Base-by-base conservation (phyloP, 2,888 invertebrate genomes). In the Falcaria lacertinaria region DNA sequence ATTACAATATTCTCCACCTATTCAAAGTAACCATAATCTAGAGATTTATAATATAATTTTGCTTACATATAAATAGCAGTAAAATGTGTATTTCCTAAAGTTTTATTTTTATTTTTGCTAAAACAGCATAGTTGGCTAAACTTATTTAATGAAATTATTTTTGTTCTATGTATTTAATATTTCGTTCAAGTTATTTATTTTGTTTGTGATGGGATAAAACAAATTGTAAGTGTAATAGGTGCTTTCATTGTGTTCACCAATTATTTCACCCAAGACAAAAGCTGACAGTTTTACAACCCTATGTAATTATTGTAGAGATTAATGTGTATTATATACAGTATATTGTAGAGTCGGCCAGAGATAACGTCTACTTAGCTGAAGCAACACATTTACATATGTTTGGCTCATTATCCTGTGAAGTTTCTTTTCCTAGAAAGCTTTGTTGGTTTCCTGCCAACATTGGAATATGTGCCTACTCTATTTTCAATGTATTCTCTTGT, bases 381-480 rank as follows among this genome's bases (percentile, higher is more conserved):
- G 35, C 45, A 44, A 47, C 47, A 57, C 49, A 69, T 74, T 74
- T 66, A 64, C 64, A 68, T 72, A 56, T 63, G 54, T 60, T 69
- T 71, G 71, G 69, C 65, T 80, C 69, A 76, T 77, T 73, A 76
- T 69, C 62, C 44, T 57, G 47, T 49, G 44, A 44, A 60, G 62
- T 67, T 73, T 69, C 64, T 69, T 67, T 60, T 69, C 64, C 56
- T 70, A 65, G 69, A 74, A 74, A 79, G 69, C 69, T 67, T 69
- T 72, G 64, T 74, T 78, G 80, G 74, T 77, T 57, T 58, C 54
- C 57, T 74, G 80, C 80, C 79, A 80, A 63, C 52, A 47, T 42
- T 47, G 43, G 53, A 56, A 45, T 54, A 28, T 28, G 28, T 11
- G 28, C 11, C 28, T 64, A 52, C 57, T 57, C 47, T 47, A 42